phyloP scores from a whole-genome alignment of 2,888 invertebrate genomes.

The Amblyjoppa fuscipennis region DNA sequence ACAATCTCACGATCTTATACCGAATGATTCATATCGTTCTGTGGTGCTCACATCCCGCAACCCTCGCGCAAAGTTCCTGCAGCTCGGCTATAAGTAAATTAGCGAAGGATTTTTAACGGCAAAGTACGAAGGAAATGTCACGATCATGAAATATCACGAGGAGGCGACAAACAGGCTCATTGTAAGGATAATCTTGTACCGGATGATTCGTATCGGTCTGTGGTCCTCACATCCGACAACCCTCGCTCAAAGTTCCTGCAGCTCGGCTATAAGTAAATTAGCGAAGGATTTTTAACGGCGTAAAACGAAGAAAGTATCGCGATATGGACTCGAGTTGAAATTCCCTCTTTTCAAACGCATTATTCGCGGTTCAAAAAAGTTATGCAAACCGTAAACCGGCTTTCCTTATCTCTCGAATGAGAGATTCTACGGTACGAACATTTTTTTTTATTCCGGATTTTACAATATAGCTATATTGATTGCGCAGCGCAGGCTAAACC shows the following conservation, averaged over 20 bases:
- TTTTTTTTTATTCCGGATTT: slow-evolving; percentile 4
- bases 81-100: neutral
- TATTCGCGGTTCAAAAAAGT: neutral
- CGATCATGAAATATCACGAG: too few relatives aligned
- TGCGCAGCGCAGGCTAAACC: neutral
- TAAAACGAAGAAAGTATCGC: too few relatives aligned
- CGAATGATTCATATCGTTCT: neutral
- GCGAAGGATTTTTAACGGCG: too few relatives aligned
- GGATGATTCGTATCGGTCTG: neutral
- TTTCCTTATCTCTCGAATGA: neutral
- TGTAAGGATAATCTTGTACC: slow-evolving; percentile 25
- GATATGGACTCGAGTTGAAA: too few relatives aligned
- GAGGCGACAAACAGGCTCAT: slow-evolving; percentile 35
- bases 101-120: too few relatives aligned
- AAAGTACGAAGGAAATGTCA: too few relatives aligned
- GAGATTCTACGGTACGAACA: neutral
- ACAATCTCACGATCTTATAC: slow-evolving; percentile 2
- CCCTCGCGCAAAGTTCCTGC: too few relatives aligned
- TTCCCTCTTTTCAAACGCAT: neutral
- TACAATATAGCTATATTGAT: neutral
- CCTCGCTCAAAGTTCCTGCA: too few relatives aligned
- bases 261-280: too few relatives aligned
- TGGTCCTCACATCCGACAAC: too few relatives aligned
- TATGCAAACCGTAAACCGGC: neutral
- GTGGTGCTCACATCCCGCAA: too few relatives aligned